Evolutionary conservation across 2,888 invertebrate species (phyloP), one percentile per base, ranked within the genome.

Genomic region (Sesamia inferens): DNA sequence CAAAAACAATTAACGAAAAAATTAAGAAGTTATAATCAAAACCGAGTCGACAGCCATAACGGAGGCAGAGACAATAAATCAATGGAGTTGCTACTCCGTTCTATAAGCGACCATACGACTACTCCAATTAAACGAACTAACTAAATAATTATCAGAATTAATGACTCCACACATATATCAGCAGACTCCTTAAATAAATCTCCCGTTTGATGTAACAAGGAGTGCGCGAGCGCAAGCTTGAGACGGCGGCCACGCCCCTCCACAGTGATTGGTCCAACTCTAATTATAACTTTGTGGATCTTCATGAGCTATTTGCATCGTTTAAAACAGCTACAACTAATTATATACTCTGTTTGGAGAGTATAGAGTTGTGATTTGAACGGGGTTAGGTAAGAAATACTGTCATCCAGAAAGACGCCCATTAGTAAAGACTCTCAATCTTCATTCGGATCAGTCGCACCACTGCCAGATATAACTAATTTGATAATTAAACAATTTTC

Each of bases 111-210:
- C 76, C 90, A 92, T 88, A 88, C 92, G 94, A 94, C 95, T 92
- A 90, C 88, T 89, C 95, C 94, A 95, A 95, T 95, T 95, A 95
- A 91, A 90, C 87, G 74, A 89, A 92, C 94, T 92, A 95, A 95
- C 96, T 94, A 95, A 95, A 96, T 96, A 95, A 96, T 95, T 95
- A 96, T 95, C 93, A 94, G 94, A 93, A 96, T 96, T 96, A 95
- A 96, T 95, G 95, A 92, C 86, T 90, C 82, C 85, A 78, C 90
- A 83, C 92, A 95, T 96, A 92, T 92, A 90, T 96, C 95, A 94
- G 88, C 76, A 84, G 87, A 86, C 89, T 85, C 90, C 90, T 90
- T 92, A 93, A 94, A 95, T 96, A 95, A 94, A 93, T 93, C 91
- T 92, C 88, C 91, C 91, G 90, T 92, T 94, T 93, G 92, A 94